A percentile compares a stretch with the other conserved stretches of the same genome.
Conservation (phyloP, 2,797 vertebrate species). For the Oreortyx pictus region DNA sequence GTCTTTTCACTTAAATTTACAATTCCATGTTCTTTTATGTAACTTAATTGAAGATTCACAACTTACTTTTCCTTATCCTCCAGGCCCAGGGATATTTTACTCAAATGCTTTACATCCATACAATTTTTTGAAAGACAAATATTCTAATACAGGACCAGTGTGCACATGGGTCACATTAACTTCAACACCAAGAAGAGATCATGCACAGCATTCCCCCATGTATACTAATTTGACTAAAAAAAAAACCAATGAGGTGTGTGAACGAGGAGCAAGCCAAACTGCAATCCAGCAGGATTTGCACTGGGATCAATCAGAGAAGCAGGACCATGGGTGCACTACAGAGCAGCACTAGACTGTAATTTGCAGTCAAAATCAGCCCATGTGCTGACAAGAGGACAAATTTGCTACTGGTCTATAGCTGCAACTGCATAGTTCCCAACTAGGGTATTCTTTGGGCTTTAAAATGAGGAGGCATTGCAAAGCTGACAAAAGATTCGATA, state of each 20-base stretch:
- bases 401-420: background rate
- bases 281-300: background rate
- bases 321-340: background rate
- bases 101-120: background rate
- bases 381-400: background rate
- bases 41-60: background rate
- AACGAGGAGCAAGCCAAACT: background rate
- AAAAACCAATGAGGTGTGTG: fast-evolving
- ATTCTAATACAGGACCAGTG: background rate
- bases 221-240: background rate
- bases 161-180: background rate
- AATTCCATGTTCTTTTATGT: background rate
- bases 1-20: background rate
- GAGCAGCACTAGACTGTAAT: background rate
- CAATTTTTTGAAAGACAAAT: background rate
- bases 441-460: background rate
- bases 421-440: background rate
- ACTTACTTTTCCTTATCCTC: background rate
- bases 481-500: background rate
- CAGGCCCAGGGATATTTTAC: background rate
- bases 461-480: background rate
- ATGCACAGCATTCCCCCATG: fast-evolving
- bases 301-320: background rate
- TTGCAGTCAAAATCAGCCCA: background rate
- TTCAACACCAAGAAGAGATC: background rate